These are phyloP conservation scores for Pristionchus japonicus DNA, from an alignment of 2,888 invertebrate species.

Conservation along the genomic window DNA sequence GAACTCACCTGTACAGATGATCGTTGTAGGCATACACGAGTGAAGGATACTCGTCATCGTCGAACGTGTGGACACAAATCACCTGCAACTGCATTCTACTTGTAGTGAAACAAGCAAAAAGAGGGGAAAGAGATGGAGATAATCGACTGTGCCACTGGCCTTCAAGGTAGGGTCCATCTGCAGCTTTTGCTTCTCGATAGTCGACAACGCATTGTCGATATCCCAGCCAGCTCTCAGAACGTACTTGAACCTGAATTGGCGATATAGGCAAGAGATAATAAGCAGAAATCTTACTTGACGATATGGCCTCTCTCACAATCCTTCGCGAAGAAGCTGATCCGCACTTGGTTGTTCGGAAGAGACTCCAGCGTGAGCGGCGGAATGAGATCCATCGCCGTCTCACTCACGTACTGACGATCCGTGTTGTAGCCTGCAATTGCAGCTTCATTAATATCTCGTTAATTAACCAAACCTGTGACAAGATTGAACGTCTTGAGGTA, in stretches of 20 bases:
- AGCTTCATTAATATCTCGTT: background rate
- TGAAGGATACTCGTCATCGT: background rate
- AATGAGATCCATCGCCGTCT: slow-evolving; percentile 1
- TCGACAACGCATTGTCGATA: background rate
- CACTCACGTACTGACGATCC: slow-evolving; percentile 11
- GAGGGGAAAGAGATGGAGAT: background rate
- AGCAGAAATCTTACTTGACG: background rate
- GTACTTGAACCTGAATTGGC: background rate
- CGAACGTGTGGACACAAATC: background rate
- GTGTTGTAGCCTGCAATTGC: background rate
- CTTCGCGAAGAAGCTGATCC: background rate
- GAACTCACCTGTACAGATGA: background rate
- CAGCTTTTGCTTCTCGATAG: background rate
- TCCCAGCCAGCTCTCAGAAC: slow-evolving; percentile 23
- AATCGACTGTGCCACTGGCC: background rate
- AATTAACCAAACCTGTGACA: background rate
- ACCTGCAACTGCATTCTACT: background rate
- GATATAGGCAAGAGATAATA: background rate
- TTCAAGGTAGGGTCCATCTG: background rate
- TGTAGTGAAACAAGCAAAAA: background rate
- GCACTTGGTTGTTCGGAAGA: background rate
- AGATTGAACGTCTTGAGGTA: slow-evolving; percentile 35
- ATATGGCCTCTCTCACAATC: slow-evolving; percentile 7
- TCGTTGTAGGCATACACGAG: background rate
- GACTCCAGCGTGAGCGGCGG: background rate